phyloP scores from a whole-genome alignment of 2,113 vertebrate genomes.

The Aspidoscelis tigris region DNA sequence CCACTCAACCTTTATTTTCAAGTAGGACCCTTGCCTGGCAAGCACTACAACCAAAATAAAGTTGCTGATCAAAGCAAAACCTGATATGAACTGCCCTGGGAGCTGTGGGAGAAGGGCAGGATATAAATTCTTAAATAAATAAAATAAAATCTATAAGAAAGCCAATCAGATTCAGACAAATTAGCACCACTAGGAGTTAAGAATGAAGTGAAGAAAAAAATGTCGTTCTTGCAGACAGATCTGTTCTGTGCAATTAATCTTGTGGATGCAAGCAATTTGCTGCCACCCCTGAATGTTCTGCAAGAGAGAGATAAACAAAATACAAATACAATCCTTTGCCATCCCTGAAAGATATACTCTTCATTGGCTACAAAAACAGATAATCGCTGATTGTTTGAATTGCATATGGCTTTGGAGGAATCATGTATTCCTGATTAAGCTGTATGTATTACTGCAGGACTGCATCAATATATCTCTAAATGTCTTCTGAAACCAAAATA shows the following conservation, averaged over 20 bases:
- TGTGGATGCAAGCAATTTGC: slow-evolving; percentile 31
- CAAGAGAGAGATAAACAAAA: slow-evolving; percentile 26
- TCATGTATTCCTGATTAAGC: slow-evolving; percentile 32
- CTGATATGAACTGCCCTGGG: no score
- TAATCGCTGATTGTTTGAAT: slow-evolving; percentile 28
- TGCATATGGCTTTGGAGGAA: slow-evolving; percentile 31
- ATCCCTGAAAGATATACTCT: slow-evolving; percentile 18
- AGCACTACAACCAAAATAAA: neutral
- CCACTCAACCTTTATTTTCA: neutral
- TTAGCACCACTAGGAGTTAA: slow-evolving; percentile 20
- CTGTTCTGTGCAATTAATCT: slow-evolving; percentile 30
- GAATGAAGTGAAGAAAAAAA: slow-evolving; percentile 23
- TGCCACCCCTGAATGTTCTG: slow-evolving; percentile 22
- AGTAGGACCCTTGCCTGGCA: neutral
- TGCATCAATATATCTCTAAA: slow-evolving; percentile 43
- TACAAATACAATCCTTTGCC: neutral
- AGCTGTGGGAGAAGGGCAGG: no score
- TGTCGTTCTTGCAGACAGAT: slow-evolving; percentile 3
- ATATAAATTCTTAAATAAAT: no score
- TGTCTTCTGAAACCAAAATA: slow-evolving; percentile 64
- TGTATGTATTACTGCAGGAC: slow-evolving; percentile 18
- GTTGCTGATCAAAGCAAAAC: no score
- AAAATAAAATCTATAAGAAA: slow-evolving; percentile 41
- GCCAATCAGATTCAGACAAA: slow-evolving; percentile 38
- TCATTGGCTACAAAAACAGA: slow-evolving; percentile 26